These are phyloP conservation scores for Cyclopterus lumpus DNA, from an alignment of 2,797 vertebrate species.

Conservation along the genomic window DNA sequence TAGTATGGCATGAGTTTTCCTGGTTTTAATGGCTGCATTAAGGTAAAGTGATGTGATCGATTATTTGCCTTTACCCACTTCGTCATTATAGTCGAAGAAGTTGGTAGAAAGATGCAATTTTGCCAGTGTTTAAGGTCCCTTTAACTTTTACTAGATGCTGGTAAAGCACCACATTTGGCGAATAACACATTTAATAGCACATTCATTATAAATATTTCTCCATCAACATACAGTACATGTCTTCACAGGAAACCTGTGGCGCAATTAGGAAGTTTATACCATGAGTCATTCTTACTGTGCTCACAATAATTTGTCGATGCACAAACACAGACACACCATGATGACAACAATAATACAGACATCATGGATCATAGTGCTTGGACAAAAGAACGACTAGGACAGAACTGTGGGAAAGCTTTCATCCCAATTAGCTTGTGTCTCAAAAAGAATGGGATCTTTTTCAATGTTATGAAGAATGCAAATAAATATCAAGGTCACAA, in stretches of 20 bases:
- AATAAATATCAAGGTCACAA: background rate
- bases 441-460: slow-evolving; percentile 9
- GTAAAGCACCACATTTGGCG: background rate
- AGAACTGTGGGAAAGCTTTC: slow-evolving; percentile 26
- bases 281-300: slow-evolving; percentile 54
- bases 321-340: slow-evolving; percentile 55
- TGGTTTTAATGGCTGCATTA: no score
- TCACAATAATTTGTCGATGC: slow-evolving; percentile 48
- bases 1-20: no score
- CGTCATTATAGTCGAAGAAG: background rate
- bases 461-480: background rate
- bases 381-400: slow-evolving; percentile 12
- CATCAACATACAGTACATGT: slow-evolving; percentile 18
- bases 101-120: no score
- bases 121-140: no score
- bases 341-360: slow-evolving; percentile 58
- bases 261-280: slow-evolving; percentile 36
- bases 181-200: background rate
- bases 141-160: background rate
- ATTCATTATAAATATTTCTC: slow-evolving; percentile 12
- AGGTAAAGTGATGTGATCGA: no score
- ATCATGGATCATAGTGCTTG: slow-evolving; percentile 7
- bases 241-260: slow-evolving; percentile 41
- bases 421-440: slow-evolving; percentile 17
- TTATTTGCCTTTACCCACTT: background rate